Evolutionary conservation across 1,140 invertebrate species (phyloP), one percentile per base, ranked within the genome.

Genomic region (Oscheius sp.): DNA sequence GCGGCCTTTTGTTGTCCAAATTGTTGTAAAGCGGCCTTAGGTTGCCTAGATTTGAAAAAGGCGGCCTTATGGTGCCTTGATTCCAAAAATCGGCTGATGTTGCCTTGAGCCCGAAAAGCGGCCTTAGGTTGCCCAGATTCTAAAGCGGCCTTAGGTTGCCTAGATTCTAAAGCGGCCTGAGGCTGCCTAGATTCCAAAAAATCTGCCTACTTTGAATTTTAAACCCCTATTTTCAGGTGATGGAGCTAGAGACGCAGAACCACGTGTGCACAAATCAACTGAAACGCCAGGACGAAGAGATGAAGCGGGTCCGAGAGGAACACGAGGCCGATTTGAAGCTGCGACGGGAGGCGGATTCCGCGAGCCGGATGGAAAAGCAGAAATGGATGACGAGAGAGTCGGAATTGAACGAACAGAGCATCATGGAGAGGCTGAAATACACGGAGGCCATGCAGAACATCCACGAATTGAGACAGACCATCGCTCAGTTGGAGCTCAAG

Each of bases 241-340:
- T 98, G 95, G 94, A 98, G 86, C 88, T 97, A n/a, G 95, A 98
- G 85, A 96, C 95, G 49, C 78, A 95, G 85, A 93, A 95, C 38
- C 93, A 97, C 84, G 93, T 97, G 0, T 92, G 92, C 46, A 92
- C 91, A 13, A 97, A 97, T 87, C 94, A 97, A 83, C 87, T 96
- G 69, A 89, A 91, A 31, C 88, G 95, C 32, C 93, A 97, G 86
- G 95, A 97, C 79, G 94, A 97, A 68, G 93, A 96, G 80, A 90
- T 92, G 76, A 92, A 94, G 80, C 88, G 89, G 77, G 84, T 95
- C 75, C 88, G 90, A 31, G 91, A 93, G 67, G 88, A 90, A 52
- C 84, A 94, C 0, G 93, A 95, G 71, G 85, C 87, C 23, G 88
- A 89, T 42, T 18, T 68, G 32, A 73, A 76, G 77, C 78, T 79